Base-by-base conservation (phyloP, 1,140 invertebrate genomes). In the Mesaphorura yosii region DNA sequence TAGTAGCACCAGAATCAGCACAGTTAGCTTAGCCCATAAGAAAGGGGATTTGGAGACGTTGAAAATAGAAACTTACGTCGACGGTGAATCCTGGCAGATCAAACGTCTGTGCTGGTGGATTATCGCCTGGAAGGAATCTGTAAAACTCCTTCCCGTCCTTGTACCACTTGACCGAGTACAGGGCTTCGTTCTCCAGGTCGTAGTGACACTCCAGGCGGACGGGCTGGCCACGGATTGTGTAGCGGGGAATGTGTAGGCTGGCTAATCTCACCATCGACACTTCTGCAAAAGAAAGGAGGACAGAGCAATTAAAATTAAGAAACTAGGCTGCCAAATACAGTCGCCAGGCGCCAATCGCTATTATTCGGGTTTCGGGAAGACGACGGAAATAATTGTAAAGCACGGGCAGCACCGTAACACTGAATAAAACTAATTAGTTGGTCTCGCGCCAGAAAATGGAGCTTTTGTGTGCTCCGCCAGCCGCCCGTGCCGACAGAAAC, bases 121-220 rank as follows among this genome's bases (percentile, higher is more conserved):
- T 70, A 55, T 84, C 81, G 29, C 77, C 73, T 3, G 84, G 84
- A 42, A 88, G 76, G 67, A 79, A 88, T 49, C 86, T 75, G 73
- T 83, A 89, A 72, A 90, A 88, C 69, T 90, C 86, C 65, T 84
- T 78, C 26, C 83, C 83, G 66, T 88, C 84, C 67, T 87, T 87
- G 70, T 88, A 88, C 86, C 85, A 88, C 69, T 87, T 88, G 58
- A 87, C 83, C 1, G 84, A 85, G 70, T 88, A 88, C 6, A 89
- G 71, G 29, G 77, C 73, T 65, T 87, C 84, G 5, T 78, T 80
- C 53, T 85, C 83, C 60, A 88, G 69, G 60, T 84, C 80, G 71
- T 83, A 88, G 63, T 80, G 75, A 67, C 86, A 89, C 64, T 82
- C 82, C 62, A 85, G 75, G 57, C 72, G 70, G 2, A 82, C 82